Evolutionary conservation across 2,797 vertebrate species (phyloP).

Genomic region (Sebastes hubbsi): DNA sequence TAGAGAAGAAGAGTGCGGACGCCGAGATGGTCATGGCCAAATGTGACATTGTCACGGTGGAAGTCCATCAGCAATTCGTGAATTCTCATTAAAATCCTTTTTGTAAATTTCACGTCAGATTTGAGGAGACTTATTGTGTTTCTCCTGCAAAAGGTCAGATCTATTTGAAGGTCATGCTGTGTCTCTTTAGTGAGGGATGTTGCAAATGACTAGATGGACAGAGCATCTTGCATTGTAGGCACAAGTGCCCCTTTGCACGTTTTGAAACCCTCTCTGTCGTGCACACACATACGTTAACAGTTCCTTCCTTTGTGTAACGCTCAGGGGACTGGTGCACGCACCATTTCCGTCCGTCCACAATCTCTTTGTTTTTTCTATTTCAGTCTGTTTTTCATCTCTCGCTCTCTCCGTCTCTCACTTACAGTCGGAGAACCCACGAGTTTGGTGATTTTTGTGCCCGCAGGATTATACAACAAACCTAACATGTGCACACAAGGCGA

Average conservation of each 20-base stretch:
- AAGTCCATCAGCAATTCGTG: conserved; percentile 33
- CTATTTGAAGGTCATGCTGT: conserved; percentile 8
- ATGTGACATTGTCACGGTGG: not conserved
- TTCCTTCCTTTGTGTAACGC: conserved; percentile 85
- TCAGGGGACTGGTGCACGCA: conserved; percentile 62
- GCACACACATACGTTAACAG: conserved; percentile 69
- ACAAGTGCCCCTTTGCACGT: conserved; percentile 29
- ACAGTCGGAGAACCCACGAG: not conserved
- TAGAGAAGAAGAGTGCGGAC: not conserved
- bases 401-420: not conserved
- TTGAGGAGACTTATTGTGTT: not conserved
- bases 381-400: conserved; percentile 29
- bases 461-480: conserved; percentile 47
- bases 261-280: conserved; percentile 60
- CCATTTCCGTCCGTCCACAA: conserved; percentile 74
- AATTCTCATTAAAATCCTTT: conserved; percentile 35
- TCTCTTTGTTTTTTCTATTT: conserved; percentile 48
- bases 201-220: conserved; percentile 25
- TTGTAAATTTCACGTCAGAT: not conserved
- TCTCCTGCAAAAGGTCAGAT: conserved; percentile 21
- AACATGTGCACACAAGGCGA: conserved; percentile 8
- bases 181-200: not conserved
- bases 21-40: not conserved
- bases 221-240: conserved; percentile 13
- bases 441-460: conserved; percentile 30